Percentiles rank a stretch among this genome's conserved stretches.
phyloP scores from a whole-genome alignment of 2,797 vertebrate species.

The Chelon auratus region DNA sequence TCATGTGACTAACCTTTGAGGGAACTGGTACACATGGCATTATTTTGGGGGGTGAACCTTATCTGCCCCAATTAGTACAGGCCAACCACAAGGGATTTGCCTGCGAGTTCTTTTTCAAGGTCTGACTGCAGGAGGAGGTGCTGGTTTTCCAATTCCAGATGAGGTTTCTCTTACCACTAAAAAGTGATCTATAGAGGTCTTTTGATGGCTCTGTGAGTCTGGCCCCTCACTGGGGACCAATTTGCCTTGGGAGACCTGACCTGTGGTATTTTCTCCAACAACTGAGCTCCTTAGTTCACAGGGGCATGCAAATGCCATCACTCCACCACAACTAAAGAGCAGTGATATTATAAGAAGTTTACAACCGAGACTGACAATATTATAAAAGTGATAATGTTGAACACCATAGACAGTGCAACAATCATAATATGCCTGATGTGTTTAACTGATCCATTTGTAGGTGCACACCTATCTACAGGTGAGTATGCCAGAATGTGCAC shows the following conservation, averaged over 20 bases:
- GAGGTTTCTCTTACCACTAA: conserved; percentile 26
- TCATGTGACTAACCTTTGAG: not conserved
- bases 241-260: conserved; percentile 14
- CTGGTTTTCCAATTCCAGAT: conserved; percentile 11
- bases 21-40: conserved; percentile 14
- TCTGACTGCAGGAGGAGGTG: conserved; percentile 2
- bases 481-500: not conserved
- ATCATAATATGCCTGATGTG: not conserved
- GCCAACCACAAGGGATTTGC: conserved; percentile 11
- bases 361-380: not conserved
- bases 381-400: conserved; percentile 2
- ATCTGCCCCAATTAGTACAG: not conserved
- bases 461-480: not conserved
- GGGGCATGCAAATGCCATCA: not conserved
- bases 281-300: not conserved
- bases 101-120: conserved; percentile 17
- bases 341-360: not conserved
- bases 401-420: not conserved
- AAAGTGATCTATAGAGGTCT: conserved; percentile 14
- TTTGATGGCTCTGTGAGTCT: conserved; percentile 24
- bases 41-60: not conserved
- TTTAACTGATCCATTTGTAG: not conserved
- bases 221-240: not conserved
- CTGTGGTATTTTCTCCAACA: not conserved
- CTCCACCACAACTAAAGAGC: not conserved